These are phyloP conservation scores for Channa maculata DNA, from an alignment of 2,113 vertebrate species.

Conservation along the genomic window DNA sequence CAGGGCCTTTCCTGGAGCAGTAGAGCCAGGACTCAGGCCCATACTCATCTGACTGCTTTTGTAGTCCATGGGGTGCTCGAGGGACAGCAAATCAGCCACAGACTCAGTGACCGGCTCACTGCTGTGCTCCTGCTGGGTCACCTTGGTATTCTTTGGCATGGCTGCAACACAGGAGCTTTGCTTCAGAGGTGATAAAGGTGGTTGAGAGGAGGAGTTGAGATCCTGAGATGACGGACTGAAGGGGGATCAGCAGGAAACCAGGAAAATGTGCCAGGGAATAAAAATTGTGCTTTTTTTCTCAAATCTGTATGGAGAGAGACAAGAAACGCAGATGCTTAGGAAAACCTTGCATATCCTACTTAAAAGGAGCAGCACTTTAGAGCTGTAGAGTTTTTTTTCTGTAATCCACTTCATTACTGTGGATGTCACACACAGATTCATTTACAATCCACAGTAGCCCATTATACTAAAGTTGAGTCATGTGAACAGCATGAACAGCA, in stretches of 20 bases:
- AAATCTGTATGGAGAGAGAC: constrained; percentile 38
- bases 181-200: constrained; percentile 27
- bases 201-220: neutral
- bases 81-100: constrained; percentile 95
- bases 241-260: constrained; percentile 10
- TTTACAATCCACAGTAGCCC: constrained; percentile 59
- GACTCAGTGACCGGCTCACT: constrained; percentile 97
- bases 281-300: constrained; percentile 46
- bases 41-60: constrained; percentile 94
- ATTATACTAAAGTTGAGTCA: constrained; percentile 69
- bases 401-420: constrained; percentile 58
- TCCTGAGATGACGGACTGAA: constrained; percentile 2
- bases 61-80: constrained; percentile 96
- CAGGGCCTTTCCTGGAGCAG: constrained; percentile 85
- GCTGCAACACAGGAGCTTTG: constrained; percentile 12
- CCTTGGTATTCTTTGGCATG: constrained; percentile 99
- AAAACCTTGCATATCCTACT: neutral
- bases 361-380: constrained; percentile 7
- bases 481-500: constrained; percentile 62
- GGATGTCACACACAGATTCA: constrained; percentile 49
- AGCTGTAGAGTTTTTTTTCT: constrained; percentile 42
- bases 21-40: constrained; percentile 81
- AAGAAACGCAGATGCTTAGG: neutral
- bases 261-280: neutral
- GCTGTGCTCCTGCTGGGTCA: constrained; percentile 95